Evolutionary conservation across 1,140 invertebrate genomes (phyloP).

Genomic region (Drosophila ohnishii): DNA sequence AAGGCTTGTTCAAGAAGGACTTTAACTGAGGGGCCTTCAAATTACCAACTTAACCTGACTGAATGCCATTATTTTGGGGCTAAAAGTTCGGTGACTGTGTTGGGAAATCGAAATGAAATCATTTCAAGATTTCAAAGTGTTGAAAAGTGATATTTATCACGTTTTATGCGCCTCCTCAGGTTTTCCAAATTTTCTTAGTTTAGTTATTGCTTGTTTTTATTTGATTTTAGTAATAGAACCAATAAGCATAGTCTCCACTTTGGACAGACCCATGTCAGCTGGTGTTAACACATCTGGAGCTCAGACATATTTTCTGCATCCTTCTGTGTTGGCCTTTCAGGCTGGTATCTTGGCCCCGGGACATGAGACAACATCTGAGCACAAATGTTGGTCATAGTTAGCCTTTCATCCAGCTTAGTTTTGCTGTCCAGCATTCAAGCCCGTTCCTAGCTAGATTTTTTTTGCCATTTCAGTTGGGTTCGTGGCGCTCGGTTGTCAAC

Average conservation of each 20-base stretch:
- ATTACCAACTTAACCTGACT: background rate
- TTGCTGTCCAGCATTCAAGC: background rate
- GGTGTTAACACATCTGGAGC: slow-evolving; percentile 10
- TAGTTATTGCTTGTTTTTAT: background rate
- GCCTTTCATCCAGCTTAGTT: slow-evolving; percentile 3
- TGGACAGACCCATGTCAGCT: too few relatives aligned
- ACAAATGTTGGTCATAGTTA: slow-evolving; percentile 24
- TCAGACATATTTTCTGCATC: slow-evolving; percentile 7
- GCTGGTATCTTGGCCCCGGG: slow-evolving; percentile 55
- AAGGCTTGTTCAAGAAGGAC: background rate
- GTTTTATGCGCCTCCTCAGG: background rate
- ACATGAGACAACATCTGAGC: slow-evolving; percentile 40
- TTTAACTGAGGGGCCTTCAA: background rate
- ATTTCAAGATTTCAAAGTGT: too few relatives aligned
- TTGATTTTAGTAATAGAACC: too few relatives aligned
- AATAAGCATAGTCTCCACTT: background rate
- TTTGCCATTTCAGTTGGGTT: slow-evolving; percentile 33
- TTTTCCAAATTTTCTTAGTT: background rate
- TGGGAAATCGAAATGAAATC: background rate
- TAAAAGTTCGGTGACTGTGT: background rate
- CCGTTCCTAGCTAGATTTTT: background rate
- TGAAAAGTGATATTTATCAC: background rate
- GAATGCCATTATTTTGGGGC: background rate
- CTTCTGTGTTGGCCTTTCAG: slow-evolving; percentile 55
- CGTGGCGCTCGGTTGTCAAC: slow-evolving; percentile 55